Evolutionary conservation across 2,113 vertebrate species (phyloP).

Genomic region (Percina caprodes): DNA sequence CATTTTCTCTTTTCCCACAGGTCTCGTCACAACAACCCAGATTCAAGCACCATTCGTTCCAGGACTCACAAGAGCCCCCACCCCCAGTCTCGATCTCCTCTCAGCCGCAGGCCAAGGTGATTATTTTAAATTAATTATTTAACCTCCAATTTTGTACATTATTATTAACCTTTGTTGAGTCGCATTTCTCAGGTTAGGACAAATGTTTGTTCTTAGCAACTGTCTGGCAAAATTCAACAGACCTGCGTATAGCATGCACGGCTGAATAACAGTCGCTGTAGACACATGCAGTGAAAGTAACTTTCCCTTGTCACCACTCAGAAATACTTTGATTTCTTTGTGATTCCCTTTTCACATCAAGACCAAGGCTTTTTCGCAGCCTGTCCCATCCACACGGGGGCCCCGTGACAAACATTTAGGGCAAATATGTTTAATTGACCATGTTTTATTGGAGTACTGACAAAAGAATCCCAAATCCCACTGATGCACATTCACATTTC

Average conservation of each 20-base stretch:
- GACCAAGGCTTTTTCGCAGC: background rate
- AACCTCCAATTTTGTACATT: slow-evolving; percentile 19
- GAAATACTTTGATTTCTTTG: slow-evolving; percentile 9
- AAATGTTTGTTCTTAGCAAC: slow-evolving; percentile 11
- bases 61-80: slow-evolving; percentile 88
- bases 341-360: slow-evolving; percentile 25
- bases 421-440: slow-evolving; percentile 63
- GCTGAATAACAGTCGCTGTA: background rate
- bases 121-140: slow-evolving; percentile 46
- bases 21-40: slow-evolving; percentile 88
- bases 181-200: slow-evolving; percentile 6
- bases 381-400: slow-evolving; percentile 8
- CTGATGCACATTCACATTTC: slow-evolving; percentile 5
- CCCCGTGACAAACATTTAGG: slow-evolving; percentile 40
- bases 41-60: slow-evolving; percentile 89
- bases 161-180: slow-evolving; percentile 41
- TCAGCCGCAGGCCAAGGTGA: slow-evolving; percentile 92
- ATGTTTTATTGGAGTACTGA: slow-evolving; percentile 50
- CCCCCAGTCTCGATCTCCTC: slow-evolving; percentile 88
- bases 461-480: slow-evolving; percentile 32
- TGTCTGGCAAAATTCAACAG: background rate
- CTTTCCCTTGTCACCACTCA: slow-evolving; percentile 4
- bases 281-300: background rate
- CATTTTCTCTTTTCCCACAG: slow-evolving; percentile 78
- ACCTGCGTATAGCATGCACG: background rate